Conservation (phyloP, 2,113 vertebrate species). For the Malaclemys terrapin region DNA sequence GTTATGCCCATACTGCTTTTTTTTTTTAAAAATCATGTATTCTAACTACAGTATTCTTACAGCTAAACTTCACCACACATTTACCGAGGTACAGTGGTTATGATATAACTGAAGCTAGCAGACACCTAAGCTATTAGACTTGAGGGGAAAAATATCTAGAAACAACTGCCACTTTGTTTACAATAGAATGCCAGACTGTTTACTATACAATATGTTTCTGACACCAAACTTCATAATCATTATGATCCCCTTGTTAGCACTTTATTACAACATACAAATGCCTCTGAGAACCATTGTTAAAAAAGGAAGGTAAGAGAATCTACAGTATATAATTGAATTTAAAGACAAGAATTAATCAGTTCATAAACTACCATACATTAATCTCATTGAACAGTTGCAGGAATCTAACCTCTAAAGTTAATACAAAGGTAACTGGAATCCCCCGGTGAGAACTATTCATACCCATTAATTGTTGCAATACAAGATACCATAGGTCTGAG, state of each 20-base stretch:
- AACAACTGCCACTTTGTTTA: background rate
- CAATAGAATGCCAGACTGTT: background rate
- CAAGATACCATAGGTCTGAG: conserved; percentile 72
- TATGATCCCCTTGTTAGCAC: conserved; percentile 49
- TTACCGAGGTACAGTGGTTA: background rate
- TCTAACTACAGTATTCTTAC: background rate
- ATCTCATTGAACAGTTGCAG: conserved; percentile 75
- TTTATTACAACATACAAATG: conserved; percentile 29
- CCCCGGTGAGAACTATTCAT: conserved; percentile 78
- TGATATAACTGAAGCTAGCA: background rate
- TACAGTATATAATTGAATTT: conserved; percentile 63
- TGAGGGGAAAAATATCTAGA: background rate
- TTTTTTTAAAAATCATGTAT: background rate
- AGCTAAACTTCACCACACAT: background rate
- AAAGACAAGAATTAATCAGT: conserved; percentile 67
- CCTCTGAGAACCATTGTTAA: conserved; percentile 58
- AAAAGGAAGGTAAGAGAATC: conserved; percentile 57
- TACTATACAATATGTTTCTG: conserved; percentile 45
- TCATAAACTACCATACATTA: conserved; percentile 69
- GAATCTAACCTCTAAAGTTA: conserved; percentile 81
- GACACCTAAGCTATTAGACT: background rate
- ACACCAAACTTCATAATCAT: conserved; percentile 48
- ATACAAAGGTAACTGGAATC: conserved; percentile 78
- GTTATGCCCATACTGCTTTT: background rate
- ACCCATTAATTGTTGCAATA: conserved; percentile 84